These are phyloP conservation scores for Octopus sinensis DNA, from an alignment of 1,140 invertebrate species.

Conservation along the genomic window DNA sequence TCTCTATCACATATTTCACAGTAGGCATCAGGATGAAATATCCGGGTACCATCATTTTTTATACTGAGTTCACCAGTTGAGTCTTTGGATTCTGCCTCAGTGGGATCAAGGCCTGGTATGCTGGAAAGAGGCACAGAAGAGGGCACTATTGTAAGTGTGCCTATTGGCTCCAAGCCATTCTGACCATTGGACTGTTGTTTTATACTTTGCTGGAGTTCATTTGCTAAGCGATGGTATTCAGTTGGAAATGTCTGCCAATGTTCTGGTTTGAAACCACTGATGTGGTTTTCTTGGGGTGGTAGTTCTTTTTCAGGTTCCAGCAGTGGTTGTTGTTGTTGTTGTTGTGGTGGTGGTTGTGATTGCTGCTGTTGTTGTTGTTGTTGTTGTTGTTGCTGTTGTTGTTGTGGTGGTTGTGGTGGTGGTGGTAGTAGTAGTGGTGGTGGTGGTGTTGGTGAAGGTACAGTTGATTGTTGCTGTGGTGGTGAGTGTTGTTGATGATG, in stretches of 20 bases:
- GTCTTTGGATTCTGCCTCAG: neutral
- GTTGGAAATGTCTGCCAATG: slow-evolving; percentile 1
- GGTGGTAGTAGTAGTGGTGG: slow-evolving; percentile 19
- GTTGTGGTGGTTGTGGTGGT: slow-evolving; percentile 23
- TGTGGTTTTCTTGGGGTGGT: slow-evolving; percentile 2
- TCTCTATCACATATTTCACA: slow-evolving; percentile 68
- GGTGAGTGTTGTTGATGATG: slow-evolving; percentile 23
- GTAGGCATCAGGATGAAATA: slow-evolving; percentile 74
- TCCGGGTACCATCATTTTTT: slow-evolving; percentile 25
- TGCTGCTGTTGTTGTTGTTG: slow-evolving; percentile 16
- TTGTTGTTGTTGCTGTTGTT: slow-evolving; percentile 14
- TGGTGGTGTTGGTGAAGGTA: slow-evolving; percentile 19
- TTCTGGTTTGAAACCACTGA: neutral
- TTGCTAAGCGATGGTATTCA: slow-evolving; percentile 14
- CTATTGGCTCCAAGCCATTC: slow-evolving; percentile 3
- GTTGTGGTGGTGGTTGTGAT: slow-evolving; percentile 23
- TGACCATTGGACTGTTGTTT: slow-evolving; percentile 9
- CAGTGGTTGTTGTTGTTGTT: neutral
- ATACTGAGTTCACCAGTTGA: neutral
- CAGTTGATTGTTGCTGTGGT: slow-evolving; percentile 26
- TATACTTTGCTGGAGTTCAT: slow-evolving; percentile 11
- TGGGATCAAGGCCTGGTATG: neutral
- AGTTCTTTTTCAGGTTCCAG: neutral
- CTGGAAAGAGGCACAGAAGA: neutral
- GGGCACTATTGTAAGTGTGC: neutral